Base-by-base conservation (phyloP, 2,888 invertebrate species). In the Mesorhabditis sp. region DNA sequence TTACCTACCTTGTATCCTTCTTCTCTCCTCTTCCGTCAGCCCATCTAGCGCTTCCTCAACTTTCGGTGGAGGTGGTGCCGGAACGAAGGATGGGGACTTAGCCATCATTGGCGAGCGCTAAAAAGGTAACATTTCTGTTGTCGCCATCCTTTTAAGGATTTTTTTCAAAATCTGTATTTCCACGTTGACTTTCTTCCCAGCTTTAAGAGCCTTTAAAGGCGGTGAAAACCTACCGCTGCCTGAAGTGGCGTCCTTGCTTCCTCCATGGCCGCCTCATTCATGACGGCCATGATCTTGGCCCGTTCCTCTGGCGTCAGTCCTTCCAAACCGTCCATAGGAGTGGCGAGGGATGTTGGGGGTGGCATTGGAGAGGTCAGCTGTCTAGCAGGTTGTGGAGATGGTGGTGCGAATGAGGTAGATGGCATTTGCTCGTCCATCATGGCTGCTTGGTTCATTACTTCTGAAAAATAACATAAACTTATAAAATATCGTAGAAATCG, bases 261-360 rank as follows among this genome's bases (percentile, higher is more conserved):
- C 4, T 67, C 70, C 70, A 66, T 70, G 42, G 58, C 66, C 4
- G 70, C 66, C 70, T 66, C 66, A 42, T 63, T 10, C 66, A 70
- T 70, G 7, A 70, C 70, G 4, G 44, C 41, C 13, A 67, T 10
- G 42, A 70, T 70, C 42, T 70, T 50, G 4, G 41, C 44, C 15
- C 70, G 58, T n/a, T 50, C 58, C 7, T 10, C 58, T 10, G 7
- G 10, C 2, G 58, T 50, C 58, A 50, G n/a, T 2, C 58, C 58
- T 50, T 50, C 58, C n/a, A 50, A 50, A 13, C 58, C 58, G n/a
- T 50, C 58, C 10, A 50, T 50, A 28, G 28, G 28, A 28, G 28
- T 28, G 28, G 28, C 28, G 1, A 28, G 28, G 28, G 28, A 28
- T 1, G 28, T 28, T 28, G 28, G 28, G 1, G 28, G 28, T 1